Evolutionary conservation across 2,888 invertebrate species (phyloP).

Genomic region (Salpingus planirostris): DNA sequence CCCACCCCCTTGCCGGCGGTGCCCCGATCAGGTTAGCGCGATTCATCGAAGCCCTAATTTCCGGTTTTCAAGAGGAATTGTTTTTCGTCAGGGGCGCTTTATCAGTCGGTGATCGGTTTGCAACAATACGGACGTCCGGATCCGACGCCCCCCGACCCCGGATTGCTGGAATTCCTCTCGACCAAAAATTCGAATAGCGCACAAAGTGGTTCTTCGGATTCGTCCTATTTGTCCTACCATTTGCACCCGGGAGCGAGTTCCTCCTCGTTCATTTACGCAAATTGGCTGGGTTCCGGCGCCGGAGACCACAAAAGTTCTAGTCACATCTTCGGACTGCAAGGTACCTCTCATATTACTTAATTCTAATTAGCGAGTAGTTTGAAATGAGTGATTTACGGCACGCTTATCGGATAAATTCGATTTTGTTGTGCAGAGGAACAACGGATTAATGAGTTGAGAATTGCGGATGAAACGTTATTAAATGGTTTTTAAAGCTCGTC

Average conservation of each 20-base stretch:
- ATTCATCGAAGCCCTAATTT: not conserved
- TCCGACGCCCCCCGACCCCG: conserved; percentile 32
- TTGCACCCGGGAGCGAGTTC: conserved; percentile 28
- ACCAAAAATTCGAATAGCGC: conserved; percentile 10
- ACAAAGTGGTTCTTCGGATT: conserved; percentile 19
- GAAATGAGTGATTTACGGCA: too few species aligned
- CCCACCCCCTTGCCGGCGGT: conserved; percentile 31
- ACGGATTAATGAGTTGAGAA: too few species aligned
- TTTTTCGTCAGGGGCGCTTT: conserved; percentile 27
- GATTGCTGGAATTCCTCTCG: conserved; percentile 27
- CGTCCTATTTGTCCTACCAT: conserved; percentile 28
- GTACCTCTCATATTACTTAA: conserved; percentile 36
- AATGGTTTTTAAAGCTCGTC: conserved; percentile 20
- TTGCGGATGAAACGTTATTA: conserved; percentile 7
- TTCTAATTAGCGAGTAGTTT: not conserved
- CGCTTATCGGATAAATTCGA: too few species aligned
- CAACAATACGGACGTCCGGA: conserved; percentile 30
- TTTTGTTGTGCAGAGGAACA: too few species aligned
- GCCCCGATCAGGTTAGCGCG: conserved; percentile 14
- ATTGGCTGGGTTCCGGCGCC: conserved; percentile 31
- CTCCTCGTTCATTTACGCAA: conserved; percentile 33
- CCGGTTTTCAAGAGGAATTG: too few species aligned
- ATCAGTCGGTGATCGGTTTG: conserved; percentile 33
- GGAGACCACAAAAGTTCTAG: conserved; percentile 35
- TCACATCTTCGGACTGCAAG: conserved; percentile 52